Evolutionary conservation across 2,797 vertebrate genomes (phyloP), one percentile per base, ranked within the genome.

Genomic region (Lemur catta): DNA sequence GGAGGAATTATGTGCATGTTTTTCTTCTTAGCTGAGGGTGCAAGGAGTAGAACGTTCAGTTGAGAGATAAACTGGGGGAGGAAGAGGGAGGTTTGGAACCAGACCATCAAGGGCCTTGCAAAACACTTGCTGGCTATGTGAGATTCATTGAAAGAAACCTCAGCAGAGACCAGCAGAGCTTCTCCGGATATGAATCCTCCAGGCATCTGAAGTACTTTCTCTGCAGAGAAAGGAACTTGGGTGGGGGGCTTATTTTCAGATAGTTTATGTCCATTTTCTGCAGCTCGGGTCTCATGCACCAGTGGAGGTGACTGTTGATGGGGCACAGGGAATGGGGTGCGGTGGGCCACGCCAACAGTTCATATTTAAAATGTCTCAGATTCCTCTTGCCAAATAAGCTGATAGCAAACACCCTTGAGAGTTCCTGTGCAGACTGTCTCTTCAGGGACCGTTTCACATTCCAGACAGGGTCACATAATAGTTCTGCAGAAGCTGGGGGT

Each of bases 351-450:
- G 96, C 90, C 98, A 96, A 98, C 97, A 97, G 97, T 97, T 98
- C 94, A 91, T 98, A 96, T 98, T 99, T 99, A 96, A 98, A 98
- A 99, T 99, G 98, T 98, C 98, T 98, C 84, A 4, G 98, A 98
- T 99, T 99, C 98, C 97, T 98, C 28, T 35, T 48, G 93, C 97
- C 98, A 96, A 98, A 97, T 95, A 99, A 98, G 97, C 97, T 79
- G 97, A 98, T 98, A 98, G 96, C 41, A 6, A 95, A 96, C 79
- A 91, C 12, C 6, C 98, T 98, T 96, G 93, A 93, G 97, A 98
- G 98, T 98, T 98, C 96, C 85, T 85, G 93, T 96, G 96, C 97
- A 96, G 97, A 96, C 95, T 69, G 69, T 97, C 97, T 97, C 94
- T 24, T 97, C 89, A 82, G 97, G 97, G 98, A 90, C 94, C 94